phyloP scores from a whole-genome alignment of 2,797 vertebrate genomes.

The Chiloscyllium punctatum region DNA sequence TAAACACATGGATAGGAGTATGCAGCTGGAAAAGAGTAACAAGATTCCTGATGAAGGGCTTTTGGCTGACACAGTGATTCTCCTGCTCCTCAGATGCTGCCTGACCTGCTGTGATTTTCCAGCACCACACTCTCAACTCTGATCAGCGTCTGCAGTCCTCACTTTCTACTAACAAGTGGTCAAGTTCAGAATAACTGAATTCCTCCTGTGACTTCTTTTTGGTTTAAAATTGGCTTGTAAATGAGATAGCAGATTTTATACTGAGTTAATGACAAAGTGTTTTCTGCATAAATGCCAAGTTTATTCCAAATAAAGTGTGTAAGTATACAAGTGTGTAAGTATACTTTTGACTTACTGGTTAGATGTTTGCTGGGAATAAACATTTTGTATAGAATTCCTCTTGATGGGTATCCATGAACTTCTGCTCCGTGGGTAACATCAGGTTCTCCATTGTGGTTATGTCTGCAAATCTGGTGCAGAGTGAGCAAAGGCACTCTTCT shows the following conservation, averaged over 20 bases:
- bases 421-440: neutral
- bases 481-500: no score
- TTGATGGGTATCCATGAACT: neutral
- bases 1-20: neutral
- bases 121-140: no score
- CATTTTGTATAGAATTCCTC: neutral
- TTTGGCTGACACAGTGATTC: no score
- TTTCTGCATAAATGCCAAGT: neutral
- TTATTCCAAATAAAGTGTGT: neutral
- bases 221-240: neutral
- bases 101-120: no score
- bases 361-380: neutral
- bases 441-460: no score
- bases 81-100: no score
- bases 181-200: neutral
- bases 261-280: neutral
- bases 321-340: neutral
- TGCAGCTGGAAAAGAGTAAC: neutral
- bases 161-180: neutral
- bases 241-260: neutral
- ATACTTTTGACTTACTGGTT: neutral
- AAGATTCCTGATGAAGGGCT: no score
- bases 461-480: no score
- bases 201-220: neutral
- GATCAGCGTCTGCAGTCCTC: no score